A percentile compares a stretch with the other conserved stretches of the same genome.
These are phyloP conservation scores for Crenichthys baileyi DNA, from an alignment of 2,797 vertebrate species.

Conservation along the genomic window DNA sequence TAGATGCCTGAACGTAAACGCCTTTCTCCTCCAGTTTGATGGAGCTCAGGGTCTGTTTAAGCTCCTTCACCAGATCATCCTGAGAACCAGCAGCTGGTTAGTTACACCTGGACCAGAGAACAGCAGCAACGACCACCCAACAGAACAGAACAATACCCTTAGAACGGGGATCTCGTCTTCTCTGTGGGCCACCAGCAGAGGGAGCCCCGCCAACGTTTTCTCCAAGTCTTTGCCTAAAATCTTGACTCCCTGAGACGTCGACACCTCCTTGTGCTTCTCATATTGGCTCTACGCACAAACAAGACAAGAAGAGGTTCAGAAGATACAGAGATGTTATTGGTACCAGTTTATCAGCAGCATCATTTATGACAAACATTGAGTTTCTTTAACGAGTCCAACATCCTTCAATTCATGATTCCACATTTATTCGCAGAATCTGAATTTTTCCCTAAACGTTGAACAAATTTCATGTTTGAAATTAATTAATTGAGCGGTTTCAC, in stretches of 20 bases:
- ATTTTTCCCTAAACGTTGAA: neutral
- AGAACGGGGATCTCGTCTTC: slow-evolving; percentile 95
- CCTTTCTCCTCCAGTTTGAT: slow-evolving; percentile 98
- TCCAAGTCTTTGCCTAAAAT: slow-evolving; percentile 97
- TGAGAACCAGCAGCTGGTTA: slow-evolving; percentile 56
- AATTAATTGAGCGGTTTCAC: slow-evolving; percentile 62
- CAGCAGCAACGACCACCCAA: neutral
- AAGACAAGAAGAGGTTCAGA: too few species aligned
- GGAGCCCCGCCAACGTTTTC: slow-evolving; percentile 93
- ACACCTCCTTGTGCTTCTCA: slow-evolving; percentile 97
- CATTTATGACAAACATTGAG: too few species aligned
- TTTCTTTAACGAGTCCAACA: neutral
- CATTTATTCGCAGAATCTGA: neutral
- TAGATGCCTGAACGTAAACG: slow-evolving; percentile 97
- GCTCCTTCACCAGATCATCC: slow-evolving; percentile 94
- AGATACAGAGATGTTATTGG: too few species aligned
- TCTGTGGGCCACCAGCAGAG: slow-evolving; percentile 90
- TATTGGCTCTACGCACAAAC: slow-evolving; percentile 84
- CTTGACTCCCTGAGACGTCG: slow-evolving; percentile 94
- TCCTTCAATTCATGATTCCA: neutral
- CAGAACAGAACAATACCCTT: slow-evolving; percentile 76
- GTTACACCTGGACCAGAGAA: neutral
- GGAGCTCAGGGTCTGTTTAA: slow-evolving; percentile 94
- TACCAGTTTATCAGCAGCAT: too few species aligned
- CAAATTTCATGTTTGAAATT: too few species aligned